Base-by-base conservation (phyloP, 23 tunicate species). In the Ciona savignyi region DNA sequence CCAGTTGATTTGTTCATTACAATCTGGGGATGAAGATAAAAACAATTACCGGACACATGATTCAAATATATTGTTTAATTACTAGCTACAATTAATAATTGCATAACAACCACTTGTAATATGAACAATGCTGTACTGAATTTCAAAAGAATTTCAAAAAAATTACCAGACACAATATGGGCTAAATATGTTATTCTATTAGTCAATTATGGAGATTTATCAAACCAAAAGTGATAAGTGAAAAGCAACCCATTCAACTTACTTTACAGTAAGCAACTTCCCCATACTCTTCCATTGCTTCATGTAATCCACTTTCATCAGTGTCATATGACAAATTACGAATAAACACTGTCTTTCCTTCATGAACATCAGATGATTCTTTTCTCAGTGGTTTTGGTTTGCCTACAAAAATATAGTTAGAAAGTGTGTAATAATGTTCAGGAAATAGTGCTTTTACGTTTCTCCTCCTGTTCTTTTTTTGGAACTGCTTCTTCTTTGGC, bases 281-380 rank as follows among this genome's bases (percentile, higher is more conserved):
- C 68, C 99, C 99, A 78, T 82, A 88, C 66, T 79, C 62, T 24
- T 34, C 29, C 76, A 87, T 33, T 23, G 51, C 80, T 32, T 87
- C 80, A 20, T 75, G 71, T 0, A 94, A 60, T 4, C 77, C 74
- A 27, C 79, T 81, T 51, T 86, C 85, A 1, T 60, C 32, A 0
- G 81, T 61, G 33, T 94, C 99, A 61, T 66, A 94, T 9, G 95
- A 75, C 34, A 94, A 31, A 83, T 94, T 94, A 26, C 86, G 81
- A 0, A 94, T 24, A 70, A 94, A 94, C 4, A 94, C 90, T 4
- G 95, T 86, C 74, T 74, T 74, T 51, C 95, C 95, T 83, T 94
- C 99, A 61, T 79, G 84, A 4, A 88, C 95, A 74, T 94, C 99
- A 29, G 77, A 70, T 1, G 99, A 82, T 4, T 28, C 34, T 27